phyloP scores from a whole-genome alignment of 2,797 vertebrate genomes.

The Tinamus major region DNA sequence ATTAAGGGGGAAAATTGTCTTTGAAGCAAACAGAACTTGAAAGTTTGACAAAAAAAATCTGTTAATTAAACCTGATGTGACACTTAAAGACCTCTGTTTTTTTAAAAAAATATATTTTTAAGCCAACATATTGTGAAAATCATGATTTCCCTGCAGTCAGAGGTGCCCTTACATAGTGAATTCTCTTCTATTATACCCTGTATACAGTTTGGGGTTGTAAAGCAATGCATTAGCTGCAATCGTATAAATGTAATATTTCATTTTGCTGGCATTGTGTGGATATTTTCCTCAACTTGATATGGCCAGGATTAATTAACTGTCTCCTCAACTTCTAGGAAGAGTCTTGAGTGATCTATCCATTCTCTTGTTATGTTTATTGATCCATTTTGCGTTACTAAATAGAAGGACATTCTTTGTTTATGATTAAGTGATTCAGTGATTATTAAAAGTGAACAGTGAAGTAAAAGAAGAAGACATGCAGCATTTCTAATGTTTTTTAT shows the following conservation, averaged over 20 bases:
- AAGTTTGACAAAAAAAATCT: neutral
- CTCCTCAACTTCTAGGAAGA: neutral
- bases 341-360: neutral
- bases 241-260: neutral
- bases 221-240: neutral
- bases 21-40: slow-evolving; percentile 30
- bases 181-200: neutral
- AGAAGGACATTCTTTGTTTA: neutral
- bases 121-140: neutral
- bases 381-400: neutral
- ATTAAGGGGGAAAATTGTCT: slow-evolving; percentile 2
- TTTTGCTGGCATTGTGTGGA: neutral
- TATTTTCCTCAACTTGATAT: neutral
- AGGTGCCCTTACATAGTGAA: neutral
- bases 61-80: neutral
- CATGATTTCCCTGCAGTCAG: neutral
- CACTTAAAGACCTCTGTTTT: neutral
- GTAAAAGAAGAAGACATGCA: neutral
- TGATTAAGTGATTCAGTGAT: neutral
- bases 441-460: neutral
- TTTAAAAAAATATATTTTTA: neutral
- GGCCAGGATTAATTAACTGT: neutral
- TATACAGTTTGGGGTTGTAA: neutral
- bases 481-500: neutral
- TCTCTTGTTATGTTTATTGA: neutral